Evolutionary conservation across 2,797 vertebrate species (phyloP).

Genomic region (Ibycter americanus): DNA sequence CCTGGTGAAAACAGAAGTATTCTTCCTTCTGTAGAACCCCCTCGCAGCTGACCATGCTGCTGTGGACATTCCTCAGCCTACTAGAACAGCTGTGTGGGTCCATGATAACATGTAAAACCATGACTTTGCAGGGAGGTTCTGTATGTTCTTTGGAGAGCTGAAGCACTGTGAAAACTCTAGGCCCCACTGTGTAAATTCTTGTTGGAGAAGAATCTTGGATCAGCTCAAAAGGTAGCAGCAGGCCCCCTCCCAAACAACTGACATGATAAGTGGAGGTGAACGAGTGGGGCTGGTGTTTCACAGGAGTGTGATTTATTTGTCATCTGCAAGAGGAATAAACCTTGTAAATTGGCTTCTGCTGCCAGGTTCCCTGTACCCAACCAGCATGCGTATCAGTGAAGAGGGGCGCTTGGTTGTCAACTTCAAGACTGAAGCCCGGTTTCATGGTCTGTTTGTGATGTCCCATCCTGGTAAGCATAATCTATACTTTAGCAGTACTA

Average conservation of each 20-base stretch:
- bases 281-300: neutral
- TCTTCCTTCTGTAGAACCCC: neutral
- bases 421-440: constrained; percentile 91
- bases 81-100: neutral
- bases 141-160: neutral
- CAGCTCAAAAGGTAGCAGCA: neutral
- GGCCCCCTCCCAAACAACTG: neutral
- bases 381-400: constrained; percentile 91
- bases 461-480: constrained; percentile 81
- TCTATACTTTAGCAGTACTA: neutral
- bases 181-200: neutral
- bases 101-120: neutral
- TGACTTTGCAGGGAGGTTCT: neutral
- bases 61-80: neutral
- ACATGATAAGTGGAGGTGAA: neutral
- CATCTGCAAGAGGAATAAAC: neutral
- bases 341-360: neutral
- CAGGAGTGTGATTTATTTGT: neutral
- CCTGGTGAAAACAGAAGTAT: neutral
- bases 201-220: neutral
- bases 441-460: constrained; percentile 89
- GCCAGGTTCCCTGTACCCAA: constrained; percentile 90
- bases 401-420: constrained; percentile 92
- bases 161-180: neutral
- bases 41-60: neutral